Evolutionary conservation across 2,888 invertebrate species (phyloP).

Genomic region (Dicyrtomina minuta): DNA sequence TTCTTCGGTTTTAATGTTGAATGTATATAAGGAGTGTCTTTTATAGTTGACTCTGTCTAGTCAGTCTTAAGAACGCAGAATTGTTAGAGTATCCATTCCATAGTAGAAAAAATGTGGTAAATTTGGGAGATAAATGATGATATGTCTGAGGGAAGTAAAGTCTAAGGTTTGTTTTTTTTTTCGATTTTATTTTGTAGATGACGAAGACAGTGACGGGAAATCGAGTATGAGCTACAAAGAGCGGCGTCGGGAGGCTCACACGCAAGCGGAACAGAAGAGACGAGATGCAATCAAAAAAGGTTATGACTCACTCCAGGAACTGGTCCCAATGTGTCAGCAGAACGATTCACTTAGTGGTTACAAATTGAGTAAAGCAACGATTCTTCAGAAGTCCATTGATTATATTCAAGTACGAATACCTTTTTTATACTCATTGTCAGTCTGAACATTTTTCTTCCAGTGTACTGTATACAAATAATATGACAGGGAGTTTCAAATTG

Average conservation of each 20-base stretch:
- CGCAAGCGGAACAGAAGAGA: conserved; percentile 93
- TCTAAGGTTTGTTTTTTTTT: too few species aligned
- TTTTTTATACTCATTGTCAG: background rate
- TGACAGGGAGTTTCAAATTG: too few species aligned
- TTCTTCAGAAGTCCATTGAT: conserved; percentile 90
- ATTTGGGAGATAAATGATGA: too few species aligned
- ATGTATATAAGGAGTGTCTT: too few species aligned
- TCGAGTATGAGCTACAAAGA: conserved; percentile 85
- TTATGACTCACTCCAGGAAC: conserved; percentile 87
- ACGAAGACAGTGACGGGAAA: conserved; percentile 65
- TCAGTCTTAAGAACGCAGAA: too few species aligned
- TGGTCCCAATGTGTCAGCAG: conserved; percentile 92
- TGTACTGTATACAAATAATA: too few species aligned
- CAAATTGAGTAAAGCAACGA: conserved; percentile 81
- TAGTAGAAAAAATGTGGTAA: too few species aligned
- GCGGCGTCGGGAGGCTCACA: conserved; percentile 89
- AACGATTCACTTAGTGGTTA: conserved; percentile 82
- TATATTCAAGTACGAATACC: conserved; percentile 64
- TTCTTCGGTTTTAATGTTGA: too few species aligned
- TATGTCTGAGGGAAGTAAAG: too few species aligned
- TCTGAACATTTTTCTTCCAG: background rate
- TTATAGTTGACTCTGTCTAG: too few species aligned
- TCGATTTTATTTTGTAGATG: conserved; percentile 57
- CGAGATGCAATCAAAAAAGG: conserved; percentile 97
- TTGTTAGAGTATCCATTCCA: too few species aligned